Evolutionary conservation across 2,888 invertebrate genomes (phyloP).

Genomic region (Ectemnius lituratus): DNA sequence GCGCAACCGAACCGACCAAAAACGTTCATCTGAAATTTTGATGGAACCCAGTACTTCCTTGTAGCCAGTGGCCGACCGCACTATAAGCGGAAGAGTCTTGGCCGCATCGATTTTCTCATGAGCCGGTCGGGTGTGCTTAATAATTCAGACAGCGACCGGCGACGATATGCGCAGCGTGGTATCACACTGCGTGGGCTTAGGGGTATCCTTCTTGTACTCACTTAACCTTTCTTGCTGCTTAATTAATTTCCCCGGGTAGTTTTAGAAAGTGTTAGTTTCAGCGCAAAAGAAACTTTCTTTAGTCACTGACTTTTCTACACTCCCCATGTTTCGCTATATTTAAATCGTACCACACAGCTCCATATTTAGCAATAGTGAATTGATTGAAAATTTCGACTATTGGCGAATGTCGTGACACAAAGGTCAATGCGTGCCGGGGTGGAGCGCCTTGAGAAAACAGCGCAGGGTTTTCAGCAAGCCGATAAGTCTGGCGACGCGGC

Average conservation of each 20-base stretch:
- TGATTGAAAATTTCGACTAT: no score
- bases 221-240: neutral
- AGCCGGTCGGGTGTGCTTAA: neutral
- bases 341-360: no score
- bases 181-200: neutral
- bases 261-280: no score
- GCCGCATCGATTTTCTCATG: conserved; percentile 1
- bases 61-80: neutral
- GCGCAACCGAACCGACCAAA: neutral
- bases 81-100: conserved; percentile 3
- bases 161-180: neutral
- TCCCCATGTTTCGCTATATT: no score
- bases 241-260: no score
- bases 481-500: conserved; percentile 40
- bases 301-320: no score
- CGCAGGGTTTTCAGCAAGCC: conserved; percentile 38
- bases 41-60: neutral
- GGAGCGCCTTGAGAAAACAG: neutral
- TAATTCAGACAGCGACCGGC: neutral
- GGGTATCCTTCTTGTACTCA: neutral
- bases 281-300: no score
- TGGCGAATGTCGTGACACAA: no score
- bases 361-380: no score
- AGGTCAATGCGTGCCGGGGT: no score
- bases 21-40: neutral